Conservation (phyloP, 2,888 invertebrate species). For the Heliconius ismenius region DNA sequence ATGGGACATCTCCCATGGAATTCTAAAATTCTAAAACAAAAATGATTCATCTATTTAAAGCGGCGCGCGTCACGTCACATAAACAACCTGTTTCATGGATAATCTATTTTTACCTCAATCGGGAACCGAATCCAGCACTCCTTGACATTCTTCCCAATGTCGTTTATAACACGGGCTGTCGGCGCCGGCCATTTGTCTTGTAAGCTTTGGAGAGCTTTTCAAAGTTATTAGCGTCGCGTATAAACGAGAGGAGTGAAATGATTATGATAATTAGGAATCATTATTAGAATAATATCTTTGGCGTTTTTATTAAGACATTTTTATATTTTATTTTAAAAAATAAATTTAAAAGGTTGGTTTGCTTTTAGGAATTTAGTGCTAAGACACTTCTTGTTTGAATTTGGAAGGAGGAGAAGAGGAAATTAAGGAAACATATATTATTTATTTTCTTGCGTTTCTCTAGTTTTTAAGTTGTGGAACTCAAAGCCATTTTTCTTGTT, state of each 20-base stretch:
- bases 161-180: constrained; percentile 16
- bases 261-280: constrained; percentile 7
- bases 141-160: constrained; percentile 35
- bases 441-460: too few species aligned
- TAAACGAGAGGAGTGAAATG: background rate
- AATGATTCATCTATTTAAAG: constrained; percentile 23
- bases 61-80: constrained; percentile 4
- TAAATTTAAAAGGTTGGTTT: background rate
- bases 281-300: background rate
- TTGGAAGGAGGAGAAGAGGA: background rate
- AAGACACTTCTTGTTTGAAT: too few species aligned
- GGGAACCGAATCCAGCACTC: constrained; percentile 27
- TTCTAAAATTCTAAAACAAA: background rate
- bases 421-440: background rate
- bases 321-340: background rate
- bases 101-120: constrained; percentile 27
- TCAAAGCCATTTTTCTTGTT: background rate
- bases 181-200: constrained; percentile 31
- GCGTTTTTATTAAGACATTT: background rate
- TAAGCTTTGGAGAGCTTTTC: constrained; percentile 21
- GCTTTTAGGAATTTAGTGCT: background rate
- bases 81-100: constrained; percentile 32
- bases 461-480: background rate
- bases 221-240: constrained; percentile 11
- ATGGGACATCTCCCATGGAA: constrained; percentile 1